These are phyloP conservation scores for Girardinus metallicus DNA, from an alignment of 2,797 vertebrate genomes.

Conservation along the genomic window DNA sequence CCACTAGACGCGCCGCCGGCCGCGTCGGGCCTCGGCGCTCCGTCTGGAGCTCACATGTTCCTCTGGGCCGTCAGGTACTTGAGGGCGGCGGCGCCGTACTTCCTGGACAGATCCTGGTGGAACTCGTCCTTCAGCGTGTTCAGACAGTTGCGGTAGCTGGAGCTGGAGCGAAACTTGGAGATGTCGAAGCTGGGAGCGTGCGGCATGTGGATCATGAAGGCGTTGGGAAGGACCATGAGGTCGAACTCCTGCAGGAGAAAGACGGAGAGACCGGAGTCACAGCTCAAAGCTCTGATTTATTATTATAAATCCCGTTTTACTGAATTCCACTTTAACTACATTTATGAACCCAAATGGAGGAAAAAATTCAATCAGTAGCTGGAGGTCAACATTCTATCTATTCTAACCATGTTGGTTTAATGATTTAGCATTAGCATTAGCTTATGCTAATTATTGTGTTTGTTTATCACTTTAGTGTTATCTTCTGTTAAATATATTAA, in stretches of 20 bases:
- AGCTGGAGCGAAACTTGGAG: conserved; percentile 93
- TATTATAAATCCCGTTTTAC: too few relatives aligned
- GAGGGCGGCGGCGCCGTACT: conserved; percentile 90
- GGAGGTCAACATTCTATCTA: too few relatives aligned
- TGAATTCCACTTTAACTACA: too few relatives aligned
- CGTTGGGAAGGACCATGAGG: conserved; percentile 93
- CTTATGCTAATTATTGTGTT: too few relatives aligned
- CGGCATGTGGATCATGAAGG: conserved; percentile 97
- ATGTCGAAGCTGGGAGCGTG: conserved; percentile 96
- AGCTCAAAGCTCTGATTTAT: too few relatives aligned
- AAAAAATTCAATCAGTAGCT: too few relatives aligned
- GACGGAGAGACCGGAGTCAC: too few relatives aligned
- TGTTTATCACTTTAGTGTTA: too few relatives aligned
- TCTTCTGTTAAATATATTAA: too few relatives aligned
- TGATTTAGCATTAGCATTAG: too few relatives aligned
- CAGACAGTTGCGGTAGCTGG: conserved; percentile 89
- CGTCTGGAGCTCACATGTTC: conserved; percentile 72
- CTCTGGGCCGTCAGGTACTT: conserved; percentile 96
- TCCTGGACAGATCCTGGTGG: conserved; percentile 94
- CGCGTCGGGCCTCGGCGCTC: conserved; percentile 21
- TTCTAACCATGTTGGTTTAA: too few relatives aligned
- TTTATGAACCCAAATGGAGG: too few relatives aligned
- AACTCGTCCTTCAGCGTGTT: conserved; percentile 93
- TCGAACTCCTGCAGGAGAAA: conserved; percentile 86
- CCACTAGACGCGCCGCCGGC: conserved; percentile 17